A percentile compares a stretch with the other conserved stretches of the same genome.
Conservation (phyloP, 2,888 invertebrate genomes). For the Drosophila lacicola region DNA sequence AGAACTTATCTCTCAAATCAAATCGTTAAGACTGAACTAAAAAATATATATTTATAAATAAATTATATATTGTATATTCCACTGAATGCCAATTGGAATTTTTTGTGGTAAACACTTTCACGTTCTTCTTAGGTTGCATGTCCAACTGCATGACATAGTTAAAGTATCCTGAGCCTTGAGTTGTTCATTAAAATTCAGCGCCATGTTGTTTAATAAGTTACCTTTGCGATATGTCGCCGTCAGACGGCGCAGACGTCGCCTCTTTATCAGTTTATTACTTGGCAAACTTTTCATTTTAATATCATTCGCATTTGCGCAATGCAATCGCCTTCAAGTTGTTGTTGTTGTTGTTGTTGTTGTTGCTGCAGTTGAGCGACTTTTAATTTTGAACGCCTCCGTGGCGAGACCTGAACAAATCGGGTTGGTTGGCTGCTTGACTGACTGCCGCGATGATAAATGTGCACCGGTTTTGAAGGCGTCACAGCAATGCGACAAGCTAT, state of each 20-base stretch:
- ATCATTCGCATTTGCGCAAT: constrained; percentile 76
- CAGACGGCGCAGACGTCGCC: constrained; percentile 77
- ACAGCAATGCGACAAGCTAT: constrained; percentile 43
- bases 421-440: constrained; percentile 68
- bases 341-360: constrained; percentile 34
- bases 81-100: too few species aligned
- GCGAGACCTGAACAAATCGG: constrained; percentile 66
- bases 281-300: constrained; percentile 81
- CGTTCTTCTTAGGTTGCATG: background rate
- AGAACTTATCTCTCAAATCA: too few species aligned
- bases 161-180: constrained; percentile 6
- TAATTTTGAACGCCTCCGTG: constrained; percentile 83
- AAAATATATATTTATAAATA: too few species aligned
- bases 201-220: constrained; percentile 79
- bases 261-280: constrained; percentile 81
- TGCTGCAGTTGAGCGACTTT: constrained; percentile 76
- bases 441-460: constrained; percentile 72
- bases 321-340: constrained; percentile 58
- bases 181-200: constrained; percentile 57
- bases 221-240: constrained; percentile 79
- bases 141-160: constrained; percentile 2
- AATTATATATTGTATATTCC: too few species aligned
- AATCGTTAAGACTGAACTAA: too few species aligned
- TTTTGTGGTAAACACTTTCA: too few species aligned
- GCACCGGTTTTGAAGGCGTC: constrained; percentile 67